phyloP scores from a whole-genome alignment of 2,797 vertebrate species.

The Potorous gilbertii region DNA sequence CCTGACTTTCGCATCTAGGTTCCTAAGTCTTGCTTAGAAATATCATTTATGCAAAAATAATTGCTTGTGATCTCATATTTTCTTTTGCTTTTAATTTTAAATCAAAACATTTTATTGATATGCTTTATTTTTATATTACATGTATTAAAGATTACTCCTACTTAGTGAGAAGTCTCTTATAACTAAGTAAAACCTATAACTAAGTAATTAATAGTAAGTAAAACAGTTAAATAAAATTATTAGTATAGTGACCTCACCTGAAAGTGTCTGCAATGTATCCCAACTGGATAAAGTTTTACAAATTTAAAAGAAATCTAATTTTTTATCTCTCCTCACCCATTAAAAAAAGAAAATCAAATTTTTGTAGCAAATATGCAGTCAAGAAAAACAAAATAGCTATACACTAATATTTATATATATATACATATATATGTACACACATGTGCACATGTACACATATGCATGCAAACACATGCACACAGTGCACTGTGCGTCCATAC shows the following conservation, averaged over 20 bases:
- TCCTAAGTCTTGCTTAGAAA: not conserved
- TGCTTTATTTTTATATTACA: not conserved
- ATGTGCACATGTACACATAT: not conserved
- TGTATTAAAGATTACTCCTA: not conserved
- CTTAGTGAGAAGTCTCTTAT: not conserved
- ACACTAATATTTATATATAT: not conserved
- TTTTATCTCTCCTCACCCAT: not conserved
- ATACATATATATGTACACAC: not conserved
- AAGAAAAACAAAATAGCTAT: not conserved
- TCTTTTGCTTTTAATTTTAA: not conserved
- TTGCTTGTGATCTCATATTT: not conserved
- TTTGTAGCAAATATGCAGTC: not conserved
- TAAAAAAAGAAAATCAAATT: not conserved
- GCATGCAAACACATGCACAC: not conserved
- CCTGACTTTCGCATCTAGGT: not conserved
- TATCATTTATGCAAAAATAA: not conserved
- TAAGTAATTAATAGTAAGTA: not conserved
- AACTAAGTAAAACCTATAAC: not conserved
- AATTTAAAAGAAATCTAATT: not conserved
- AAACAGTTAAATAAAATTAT: not conserved
- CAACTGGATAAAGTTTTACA: not conserved
- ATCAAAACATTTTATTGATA: not conserved
- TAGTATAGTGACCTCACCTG: not conserved
- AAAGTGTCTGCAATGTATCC: not conserved
- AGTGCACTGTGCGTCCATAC: not conserved